A percentile compares a stretch with the other conserved stretches of the same genome.
These are phyloP conservation scores for Peromyscus nudipes DNA, from an alignment of 2,797 vertebrate genomes.

Conservation along the genomic window DNA sequence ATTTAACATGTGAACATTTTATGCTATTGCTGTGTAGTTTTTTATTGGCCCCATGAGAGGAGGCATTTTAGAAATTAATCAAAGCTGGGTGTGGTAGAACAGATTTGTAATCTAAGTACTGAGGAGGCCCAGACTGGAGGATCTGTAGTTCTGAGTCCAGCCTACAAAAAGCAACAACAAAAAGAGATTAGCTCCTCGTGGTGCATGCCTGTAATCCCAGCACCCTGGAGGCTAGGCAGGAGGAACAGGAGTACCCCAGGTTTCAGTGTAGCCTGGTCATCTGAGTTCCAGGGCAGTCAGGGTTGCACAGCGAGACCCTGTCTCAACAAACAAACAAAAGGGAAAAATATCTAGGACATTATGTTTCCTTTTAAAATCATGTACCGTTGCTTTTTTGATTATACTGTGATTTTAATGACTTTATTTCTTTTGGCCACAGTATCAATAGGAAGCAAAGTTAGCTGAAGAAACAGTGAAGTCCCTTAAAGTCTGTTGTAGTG, in stretches of 20 bases:
- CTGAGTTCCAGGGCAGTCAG: neutral
- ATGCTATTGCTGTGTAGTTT: slow-evolving; percentile 46
- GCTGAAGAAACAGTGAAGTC: slow-evolving; percentile 41
- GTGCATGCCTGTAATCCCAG: neutral
- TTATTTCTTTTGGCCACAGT: slow-evolving; percentile 38
- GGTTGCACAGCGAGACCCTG: neutral
- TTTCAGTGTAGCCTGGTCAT: neutral
- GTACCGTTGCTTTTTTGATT: slow-evolving; percentile 12
- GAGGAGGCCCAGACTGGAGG: neutral
- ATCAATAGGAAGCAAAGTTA: slow-evolving; percentile 52
- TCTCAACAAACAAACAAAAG: neutral
- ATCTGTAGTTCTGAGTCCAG: neutral
- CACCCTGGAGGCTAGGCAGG: neutral
- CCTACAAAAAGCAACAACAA: neutral
- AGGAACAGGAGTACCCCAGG: neutral
- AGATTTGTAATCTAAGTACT: neutral
- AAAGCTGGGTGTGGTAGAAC: neutral
- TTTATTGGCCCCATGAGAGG: neutral
- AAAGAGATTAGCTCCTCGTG: neutral
- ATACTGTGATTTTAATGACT: slow-evolving; percentile 11
- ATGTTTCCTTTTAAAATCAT: slow-evolving; percentile 55
- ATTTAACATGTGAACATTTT: slow-evolving; percentile 37
- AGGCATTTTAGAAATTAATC: slow-evolving; percentile 67
- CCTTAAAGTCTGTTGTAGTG: slow-evolving; percentile 41
- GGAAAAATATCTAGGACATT: neutral